Base-by-base conservation (phyloP, 2,113 vertebrate genomes). In the Urocitellus parryii region DNA sequence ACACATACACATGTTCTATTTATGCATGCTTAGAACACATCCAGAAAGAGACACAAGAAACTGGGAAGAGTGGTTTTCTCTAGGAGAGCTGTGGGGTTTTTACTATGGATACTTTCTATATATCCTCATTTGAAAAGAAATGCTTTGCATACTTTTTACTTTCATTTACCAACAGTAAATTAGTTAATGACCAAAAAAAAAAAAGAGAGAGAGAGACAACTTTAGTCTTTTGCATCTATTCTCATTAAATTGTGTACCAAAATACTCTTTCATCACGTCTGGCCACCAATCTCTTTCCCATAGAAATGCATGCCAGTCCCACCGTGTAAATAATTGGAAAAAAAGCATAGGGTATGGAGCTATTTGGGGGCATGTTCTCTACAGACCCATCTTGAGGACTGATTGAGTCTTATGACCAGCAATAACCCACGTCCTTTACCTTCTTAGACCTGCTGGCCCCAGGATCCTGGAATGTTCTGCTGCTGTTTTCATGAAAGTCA, bases 41-140 rank as follows among this genome's bases (percentile, higher is more conserved):
- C n/a, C 37, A 12, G 65, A n/a, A 73, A 17, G 14, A 32, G 29
- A 27, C 16, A 0, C 1, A 0, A n/a, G 37, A 67, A 45, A 20
- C 42, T 67, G 39, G 20, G 51, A 29, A 6, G 20, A 17, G 16
- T 8, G 24, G 61, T 53, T 70, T 94, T 77, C 92, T 53, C 13
- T 13, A 32, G 88, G 51, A 74, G 56, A 78, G n/a, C 70, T 17
- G 4, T 53, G 51, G 4, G 24, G 5, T 45, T 68, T 70, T 56
- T 4, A 12, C 3, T 4, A 1, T 51, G 0, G 22, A 42, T 42
- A 17, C 70, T 70, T 37, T 67, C 37, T 20, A 0, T 84, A 4
- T 56, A 22, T 89, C 73, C 25, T 67, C 7, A 48, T 82, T 80
- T 27, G 2, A 70, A 88, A 56, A 67, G 74, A 53, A 39, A 63